These are phyloP conservation scores for Protosalanx chinensis DNA, from an alignment of 2,797 vertebrate genomes.

Conservation along the genomic window DNA sequence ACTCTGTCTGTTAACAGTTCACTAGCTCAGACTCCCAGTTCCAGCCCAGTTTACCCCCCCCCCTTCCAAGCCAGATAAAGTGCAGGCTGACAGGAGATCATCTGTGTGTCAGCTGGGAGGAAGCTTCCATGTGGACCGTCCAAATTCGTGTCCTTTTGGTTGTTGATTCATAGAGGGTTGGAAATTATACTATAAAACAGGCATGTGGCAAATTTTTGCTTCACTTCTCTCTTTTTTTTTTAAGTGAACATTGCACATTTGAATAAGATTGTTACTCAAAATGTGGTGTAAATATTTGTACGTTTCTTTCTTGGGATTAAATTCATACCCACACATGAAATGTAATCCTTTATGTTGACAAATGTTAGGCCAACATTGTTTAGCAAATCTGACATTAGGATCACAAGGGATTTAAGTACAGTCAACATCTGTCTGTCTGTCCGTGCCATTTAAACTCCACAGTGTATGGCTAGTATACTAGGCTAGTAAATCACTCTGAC, in stretches of 20 bases:
- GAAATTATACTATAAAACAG: no score
- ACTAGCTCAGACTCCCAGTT: constrained; percentile 14
- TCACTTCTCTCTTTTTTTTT: no score
- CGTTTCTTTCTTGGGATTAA: no score
- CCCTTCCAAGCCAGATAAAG: background rate
- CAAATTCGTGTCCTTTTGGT: background rate
- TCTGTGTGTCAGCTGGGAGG: background rate
- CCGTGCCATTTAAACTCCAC: background rate
- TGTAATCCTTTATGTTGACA: no score
- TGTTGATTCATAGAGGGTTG: background rate
- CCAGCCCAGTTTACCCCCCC: constrained; percentile 5
- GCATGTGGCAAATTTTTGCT: no score
- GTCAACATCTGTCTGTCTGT: background rate
- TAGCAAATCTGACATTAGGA: background rate
- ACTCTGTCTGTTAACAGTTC: constrained; percentile 10
- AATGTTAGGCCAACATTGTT: background rate
- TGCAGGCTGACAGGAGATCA: constrained; percentile 4
- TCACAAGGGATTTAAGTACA: background rate
- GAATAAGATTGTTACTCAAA: no score
- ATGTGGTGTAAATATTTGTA: no score
- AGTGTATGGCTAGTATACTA: no score
- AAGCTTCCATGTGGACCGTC: constrained; percentile 10
- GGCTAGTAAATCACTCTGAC: no score
- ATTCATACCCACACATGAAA: no score
- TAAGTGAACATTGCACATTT: no score